These are phyloP conservation scores for Patella ulyssiponensis DNA, from an alignment of 2,888 invertebrate species.

Conservation along the genomic window DNA sequence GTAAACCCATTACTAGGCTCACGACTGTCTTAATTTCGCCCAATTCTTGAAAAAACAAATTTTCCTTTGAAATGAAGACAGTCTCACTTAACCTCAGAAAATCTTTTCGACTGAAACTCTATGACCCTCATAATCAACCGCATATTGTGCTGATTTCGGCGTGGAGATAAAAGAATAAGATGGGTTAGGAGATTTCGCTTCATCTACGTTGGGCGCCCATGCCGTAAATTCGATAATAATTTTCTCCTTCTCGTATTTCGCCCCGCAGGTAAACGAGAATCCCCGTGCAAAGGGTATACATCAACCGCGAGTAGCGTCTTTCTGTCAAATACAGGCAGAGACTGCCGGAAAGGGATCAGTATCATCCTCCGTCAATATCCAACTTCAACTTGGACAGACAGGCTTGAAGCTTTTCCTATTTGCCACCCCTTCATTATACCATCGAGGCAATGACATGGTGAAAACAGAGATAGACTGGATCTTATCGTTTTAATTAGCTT, in stretches of 20 bases:
- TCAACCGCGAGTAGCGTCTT: constrained; percentile 5
- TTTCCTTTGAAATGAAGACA: background rate
- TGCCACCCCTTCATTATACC: too few species aligned
- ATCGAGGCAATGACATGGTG: too few species aligned
- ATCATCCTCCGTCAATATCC: background rate
- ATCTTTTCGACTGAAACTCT: constrained; percentile 9
- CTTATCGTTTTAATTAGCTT: too few species aligned
- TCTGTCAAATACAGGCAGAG: background rate
- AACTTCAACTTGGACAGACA: too few species aligned
- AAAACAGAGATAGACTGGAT: too few species aligned
- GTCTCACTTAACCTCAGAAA: constrained; percentile 1
- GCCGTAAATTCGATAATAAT: constrained; percentile 15
- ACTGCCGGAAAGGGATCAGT: background rate
- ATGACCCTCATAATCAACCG: constrained; percentile 4
- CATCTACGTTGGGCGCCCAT: constrained; percentile 12
- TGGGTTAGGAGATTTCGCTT: background rate
- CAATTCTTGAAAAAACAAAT: background rate
- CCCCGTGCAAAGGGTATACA: background rate
- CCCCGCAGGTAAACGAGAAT: constrained; percentile 13
- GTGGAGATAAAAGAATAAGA: background rate
- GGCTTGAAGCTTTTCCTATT: too few species aligned
- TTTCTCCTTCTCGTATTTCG: constrained; percentile 16
- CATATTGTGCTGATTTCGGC: constrained; percentile 7
- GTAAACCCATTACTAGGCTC: background rate
- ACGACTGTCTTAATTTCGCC: constrained; percentile 5